A percentile compares a stretch with the other conserved stretches of the same genome.
Conservation (phyloP, 1,140 invertebrate genomes). For the Araneus ventricosus region DNA sequence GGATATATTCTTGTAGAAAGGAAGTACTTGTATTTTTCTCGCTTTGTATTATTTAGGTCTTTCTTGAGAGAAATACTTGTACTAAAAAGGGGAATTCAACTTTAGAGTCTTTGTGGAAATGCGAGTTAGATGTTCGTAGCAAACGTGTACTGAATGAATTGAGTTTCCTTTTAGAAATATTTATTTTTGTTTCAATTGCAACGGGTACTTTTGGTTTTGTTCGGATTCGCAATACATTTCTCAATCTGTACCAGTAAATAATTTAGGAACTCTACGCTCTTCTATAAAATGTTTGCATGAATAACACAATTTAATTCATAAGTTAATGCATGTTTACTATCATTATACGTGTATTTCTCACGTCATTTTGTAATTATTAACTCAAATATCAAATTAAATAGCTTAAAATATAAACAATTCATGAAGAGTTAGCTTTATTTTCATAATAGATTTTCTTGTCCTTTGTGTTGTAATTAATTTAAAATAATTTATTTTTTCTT, state of each 20-base stretch:
- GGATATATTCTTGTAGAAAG: not conserved
- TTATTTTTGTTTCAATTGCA: not conserved
- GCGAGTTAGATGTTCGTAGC: slow-evolving; percentile 1
- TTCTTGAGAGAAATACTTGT: not conserved
- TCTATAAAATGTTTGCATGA: not conserved
- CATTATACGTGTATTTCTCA: not conserved
- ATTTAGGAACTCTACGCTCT: not conserved
- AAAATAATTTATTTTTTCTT: no score
- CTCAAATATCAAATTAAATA: not conserved
- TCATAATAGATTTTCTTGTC: no score
- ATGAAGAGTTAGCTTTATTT: no score
- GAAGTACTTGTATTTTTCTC: not conserved
- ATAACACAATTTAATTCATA: not conserved
- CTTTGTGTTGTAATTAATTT: no score
- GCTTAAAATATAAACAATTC: no score
- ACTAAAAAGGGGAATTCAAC: not conserved
- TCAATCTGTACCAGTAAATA: not conserved
- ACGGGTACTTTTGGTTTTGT: not conserved
- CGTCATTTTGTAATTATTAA: not conserved
- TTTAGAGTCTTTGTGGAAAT: not conserved
- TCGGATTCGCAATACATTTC: not conserved
- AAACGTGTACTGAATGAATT: slow-evolving; percentile 29
- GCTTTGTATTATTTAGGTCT: slow-evolving; percentile 25
- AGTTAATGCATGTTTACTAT: not conserved
- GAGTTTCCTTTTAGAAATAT: not conserved